Percentiles rank a stretch among this genome's conserved stretches.
phyloP scores from a whole-genome alignment of 2,113 vertebrate genomes.

The Dermatemys mawii region DNA sequence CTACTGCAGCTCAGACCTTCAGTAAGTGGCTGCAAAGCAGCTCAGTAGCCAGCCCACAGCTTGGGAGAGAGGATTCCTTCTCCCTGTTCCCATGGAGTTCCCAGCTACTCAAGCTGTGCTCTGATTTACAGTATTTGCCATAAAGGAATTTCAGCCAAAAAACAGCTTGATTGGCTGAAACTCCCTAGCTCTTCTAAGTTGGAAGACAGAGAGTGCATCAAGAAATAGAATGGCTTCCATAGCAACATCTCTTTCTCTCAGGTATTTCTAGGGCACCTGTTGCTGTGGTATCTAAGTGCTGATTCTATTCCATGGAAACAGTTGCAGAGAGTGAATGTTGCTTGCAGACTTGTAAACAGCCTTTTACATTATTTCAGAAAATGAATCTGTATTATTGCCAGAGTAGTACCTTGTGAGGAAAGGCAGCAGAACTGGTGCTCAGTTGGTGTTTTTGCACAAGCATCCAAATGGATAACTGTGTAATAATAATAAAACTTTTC shows the following conservation, averaged over 20 bases:
- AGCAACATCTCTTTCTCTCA: constrained; percentile 55
- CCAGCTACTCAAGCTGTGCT: not conserved
- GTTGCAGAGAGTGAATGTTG: not conserved
- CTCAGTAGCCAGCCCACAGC: not conserved
- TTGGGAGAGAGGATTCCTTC: not conserved
- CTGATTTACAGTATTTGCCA: constrained; percentile 25
- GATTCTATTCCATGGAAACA: constrained; percentile 28
- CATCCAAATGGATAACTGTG: not conserved
- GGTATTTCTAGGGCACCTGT: constrained; percentile 65
- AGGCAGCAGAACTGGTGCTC: constrained; percentile 21
- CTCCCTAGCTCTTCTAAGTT: constrained; percentile 37
- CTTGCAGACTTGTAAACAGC: constrained; percentile 30
- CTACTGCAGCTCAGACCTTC: not conserved
- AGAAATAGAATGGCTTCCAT: constrained; percentile 59
- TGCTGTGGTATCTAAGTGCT: not conserved
- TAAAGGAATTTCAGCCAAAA: not conserved
- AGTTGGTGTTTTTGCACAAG: not conserved
- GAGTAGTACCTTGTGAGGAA: not conserved
- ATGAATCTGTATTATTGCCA: not conserved
- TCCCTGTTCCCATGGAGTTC: not conserved
- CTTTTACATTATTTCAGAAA: not conserved
- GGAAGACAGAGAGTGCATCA: constrained; percentile 29
- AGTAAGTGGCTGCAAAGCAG: not conserved
- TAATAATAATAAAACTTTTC: not conserved
- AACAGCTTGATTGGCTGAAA: not conserved